These are phyloP conservation scores for Drosophila virilis DNA, from an alignment of 1,140 invertebrate species.

Conservation along the genomic window DNA sequence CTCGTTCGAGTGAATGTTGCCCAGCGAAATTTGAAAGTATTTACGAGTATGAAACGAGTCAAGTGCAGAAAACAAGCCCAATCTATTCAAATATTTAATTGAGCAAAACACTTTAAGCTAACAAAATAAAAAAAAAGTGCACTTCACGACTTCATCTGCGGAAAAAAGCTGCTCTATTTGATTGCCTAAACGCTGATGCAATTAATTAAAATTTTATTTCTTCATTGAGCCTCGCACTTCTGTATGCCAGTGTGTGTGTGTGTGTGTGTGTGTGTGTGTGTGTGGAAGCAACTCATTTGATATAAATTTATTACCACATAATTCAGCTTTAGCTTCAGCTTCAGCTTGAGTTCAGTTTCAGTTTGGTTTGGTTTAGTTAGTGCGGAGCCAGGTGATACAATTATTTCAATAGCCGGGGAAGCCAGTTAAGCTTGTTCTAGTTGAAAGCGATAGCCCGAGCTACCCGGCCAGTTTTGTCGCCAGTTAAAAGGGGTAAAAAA, in stretches of 20 bases:
- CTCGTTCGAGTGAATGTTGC: conserved; percentile 34
- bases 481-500: conserved; percentile 14
- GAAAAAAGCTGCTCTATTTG: conserved; percentile 66
- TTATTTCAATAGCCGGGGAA: conserved; percentile 60
- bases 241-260: background rate
- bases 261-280: conserved; percentile 22
- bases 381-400: conserved; percentile 65
- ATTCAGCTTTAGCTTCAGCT: conserved; percentile 32
- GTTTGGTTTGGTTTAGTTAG: conserved; percentile 1
- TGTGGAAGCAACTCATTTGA: conserved; percentile 59
- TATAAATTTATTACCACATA: conserved; percentile 82
- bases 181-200: conserved; percentile 80
- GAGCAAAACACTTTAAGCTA: conserved; percentile 47
- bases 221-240: conserved; percentile 55
- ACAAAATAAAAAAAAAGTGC: conserved; percentile 39
- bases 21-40: conserved; percentile 52
- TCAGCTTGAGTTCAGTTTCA: conserved; percentile 8
- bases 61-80: conserved; percentile 7
- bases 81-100: conserved; percentile 75
- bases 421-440: conserved; percentile 80
- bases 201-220: conserved; percentile 82
- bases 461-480: conserved; percentile 53
- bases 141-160: conserved; percentile 60
- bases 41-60: conserved; percentile 20
- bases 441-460: conserved; percentile 74